These are phyloP conservation scores for Oplegnathus fasciatus DNA, from an alignment of 2,113 vertebrate species.

Conservation along the genomic window DNA sequence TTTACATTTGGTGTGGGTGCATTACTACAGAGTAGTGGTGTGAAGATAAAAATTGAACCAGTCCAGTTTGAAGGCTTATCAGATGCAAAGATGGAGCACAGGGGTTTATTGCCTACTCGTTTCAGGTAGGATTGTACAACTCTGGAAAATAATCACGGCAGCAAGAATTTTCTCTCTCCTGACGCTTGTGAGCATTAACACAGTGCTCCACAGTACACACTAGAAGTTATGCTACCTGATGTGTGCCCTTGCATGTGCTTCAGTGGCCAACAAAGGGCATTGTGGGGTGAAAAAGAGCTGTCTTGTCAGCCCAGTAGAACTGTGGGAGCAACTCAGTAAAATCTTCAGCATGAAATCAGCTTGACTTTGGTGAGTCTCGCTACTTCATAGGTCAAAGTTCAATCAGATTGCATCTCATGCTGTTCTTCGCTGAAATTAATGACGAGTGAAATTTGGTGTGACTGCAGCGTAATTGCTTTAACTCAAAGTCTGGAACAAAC, in stretches of 20 bases:
- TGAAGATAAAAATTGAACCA: conserved; percentile 19
- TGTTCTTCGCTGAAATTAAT: background rate
- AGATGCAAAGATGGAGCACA: background rate
- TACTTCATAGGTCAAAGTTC: background rate
- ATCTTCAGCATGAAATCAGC: background rate
- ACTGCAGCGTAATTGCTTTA: background rate
- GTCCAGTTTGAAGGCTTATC: conserved; percentile 16
- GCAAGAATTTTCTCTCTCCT: too few relatives aligned
- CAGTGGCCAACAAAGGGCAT: conserved; percentile 12
- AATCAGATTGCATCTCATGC: background rate
- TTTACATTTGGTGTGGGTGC: background rate
- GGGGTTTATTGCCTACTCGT: background rate
- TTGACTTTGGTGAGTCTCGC: background rate
- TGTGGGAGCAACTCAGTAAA: background rate
- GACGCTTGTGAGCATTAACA: too few relatives aligned
- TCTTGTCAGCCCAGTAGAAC: background rate
- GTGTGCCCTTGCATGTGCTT: too few relatives aligned
- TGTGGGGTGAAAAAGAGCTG: background rate
- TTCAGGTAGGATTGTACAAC: background rate
- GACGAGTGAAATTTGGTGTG: background rate
- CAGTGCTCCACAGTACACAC: background rate
- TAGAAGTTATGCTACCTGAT: too few relatives aligned
- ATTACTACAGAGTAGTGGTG: conserved; percentile 6
- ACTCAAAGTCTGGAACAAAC: background rate
- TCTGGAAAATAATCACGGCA: background rate